phyloP scores from a whole-genome alignment of 2,888 invertebrate genomes.

The Syrphus vitripennis region DNA sequence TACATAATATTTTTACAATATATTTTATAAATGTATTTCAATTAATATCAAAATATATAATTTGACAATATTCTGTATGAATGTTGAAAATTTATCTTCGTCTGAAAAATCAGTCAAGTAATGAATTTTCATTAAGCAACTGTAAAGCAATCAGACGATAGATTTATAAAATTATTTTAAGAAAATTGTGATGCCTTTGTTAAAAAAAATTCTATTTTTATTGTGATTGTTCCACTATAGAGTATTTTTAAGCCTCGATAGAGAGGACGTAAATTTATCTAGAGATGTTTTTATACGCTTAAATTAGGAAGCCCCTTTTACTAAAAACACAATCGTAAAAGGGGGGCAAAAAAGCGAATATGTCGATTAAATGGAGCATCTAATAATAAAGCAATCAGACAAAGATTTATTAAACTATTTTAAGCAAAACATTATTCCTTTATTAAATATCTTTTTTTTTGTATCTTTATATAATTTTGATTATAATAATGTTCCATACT shows the following conservation, averaged over 20 bases:
- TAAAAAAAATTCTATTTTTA: not conserved
- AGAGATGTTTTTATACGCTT: slow-evolving; percentile 48
- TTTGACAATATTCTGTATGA: not conserved
- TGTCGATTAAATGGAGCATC: slow-evolving; percentile 41
- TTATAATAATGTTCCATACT: slow-evolving; percentile 24
- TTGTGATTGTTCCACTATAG: slow-evolving; percentile 14
- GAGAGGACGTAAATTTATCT: not conserved
- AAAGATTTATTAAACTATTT: too few species aligned
- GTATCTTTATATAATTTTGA: too few species aligned
- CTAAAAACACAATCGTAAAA: slow-evolving; percentile 10
- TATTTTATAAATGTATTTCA: not conserved
- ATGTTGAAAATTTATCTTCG: slow-evolving; percentile 32
- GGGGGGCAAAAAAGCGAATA: slow-evolving; percentile 50
- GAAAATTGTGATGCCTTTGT: not conserved
- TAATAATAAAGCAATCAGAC: too few species aligned
- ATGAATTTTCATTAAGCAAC: slow-evolving; percentile 29
- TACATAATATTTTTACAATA: too few species aligned
- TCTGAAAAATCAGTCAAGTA: slow-evolving; percentile 52
- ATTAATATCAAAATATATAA: not conserved
- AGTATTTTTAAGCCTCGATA: not conserved
- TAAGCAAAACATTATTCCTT: too few species aligned
- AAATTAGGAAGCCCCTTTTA: slow-evolving; percentile 46
- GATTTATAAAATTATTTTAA: not conserved
- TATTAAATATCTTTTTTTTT: too few species aligned
- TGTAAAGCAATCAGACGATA: slow-evolving; percentile 61